Percentiles rank a stretch among this genome's conserved stretches.
phyloP scores from a whole-genome alignment of 2,113 vertebrate genomes.

The Ceyx margarethae region DNA sequence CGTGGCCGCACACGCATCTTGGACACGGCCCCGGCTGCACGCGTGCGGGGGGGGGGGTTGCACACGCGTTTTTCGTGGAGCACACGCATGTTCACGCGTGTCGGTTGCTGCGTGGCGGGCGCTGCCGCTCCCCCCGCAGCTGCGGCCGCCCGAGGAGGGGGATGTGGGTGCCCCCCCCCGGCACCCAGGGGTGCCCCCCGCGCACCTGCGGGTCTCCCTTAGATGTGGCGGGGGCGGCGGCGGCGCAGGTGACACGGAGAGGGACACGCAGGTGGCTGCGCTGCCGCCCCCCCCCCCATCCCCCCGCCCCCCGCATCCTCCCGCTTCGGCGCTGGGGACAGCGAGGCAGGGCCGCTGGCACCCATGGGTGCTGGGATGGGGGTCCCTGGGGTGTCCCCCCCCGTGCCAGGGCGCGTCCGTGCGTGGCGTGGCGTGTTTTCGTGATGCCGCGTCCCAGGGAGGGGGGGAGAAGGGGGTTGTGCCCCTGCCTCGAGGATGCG shows the following conservation, averaged over 20 bases:
- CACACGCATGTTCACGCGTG: accelerated
- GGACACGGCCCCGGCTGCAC: background rate
- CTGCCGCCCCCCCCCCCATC: too few species aligned
- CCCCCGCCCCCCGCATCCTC: background rate
- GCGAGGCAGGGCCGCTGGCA: background rate
- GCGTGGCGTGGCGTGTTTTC: background rate
- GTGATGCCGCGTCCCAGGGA: background rate
- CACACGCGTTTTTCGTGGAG: background rate
- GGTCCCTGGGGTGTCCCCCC: background rate
- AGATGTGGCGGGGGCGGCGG: background rate
- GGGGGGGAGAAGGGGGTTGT: background rate
- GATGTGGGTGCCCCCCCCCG: background rate
- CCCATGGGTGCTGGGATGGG: background rate
- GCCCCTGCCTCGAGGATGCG: background rate
- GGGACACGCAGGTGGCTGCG: background rate
- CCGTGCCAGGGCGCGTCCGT: background rate
- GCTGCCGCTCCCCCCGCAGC: background rate
- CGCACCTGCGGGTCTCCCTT: background rate
- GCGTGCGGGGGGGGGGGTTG: too few species aligned
- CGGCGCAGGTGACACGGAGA: background rate
- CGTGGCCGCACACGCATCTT: too few species aligned
- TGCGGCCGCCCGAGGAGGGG: background rate
- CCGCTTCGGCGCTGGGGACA: background rate
- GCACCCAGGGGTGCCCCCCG: background rate
- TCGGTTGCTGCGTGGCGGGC: background rate